A percentile compares a stretch with the other conserved stretches of the same genome.
phyloP scores from a whole-genome alignment of 1,140 invertebrate genomes.

The Triops cancriformis region DNA sequence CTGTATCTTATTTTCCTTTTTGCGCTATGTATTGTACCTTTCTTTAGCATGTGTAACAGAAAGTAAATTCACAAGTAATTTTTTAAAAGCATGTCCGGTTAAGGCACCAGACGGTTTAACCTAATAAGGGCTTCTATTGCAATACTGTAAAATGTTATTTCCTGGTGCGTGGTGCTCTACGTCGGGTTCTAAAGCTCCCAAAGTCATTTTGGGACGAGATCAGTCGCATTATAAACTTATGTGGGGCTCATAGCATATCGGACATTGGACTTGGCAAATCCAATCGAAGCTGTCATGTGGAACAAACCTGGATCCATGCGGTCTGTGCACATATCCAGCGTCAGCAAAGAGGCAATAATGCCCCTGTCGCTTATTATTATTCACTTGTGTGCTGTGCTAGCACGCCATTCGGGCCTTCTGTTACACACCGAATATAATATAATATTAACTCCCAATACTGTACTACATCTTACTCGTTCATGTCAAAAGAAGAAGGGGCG shows the following conservation, averaged over 20 bases:
- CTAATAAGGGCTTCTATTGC: too few relatives aligned
- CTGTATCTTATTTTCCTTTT: too few relatives aligned
- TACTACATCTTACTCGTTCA: slow-evolving; percentile 1
- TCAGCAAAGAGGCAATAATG: slow-evolving; percentile 7
- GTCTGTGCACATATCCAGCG: neutral
- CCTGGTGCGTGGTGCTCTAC: too few relatives aligned
- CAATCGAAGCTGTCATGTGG: slow-evolving; percentile 4
- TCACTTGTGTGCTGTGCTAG: slow-evolving; percentile 9
- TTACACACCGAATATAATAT: neutral
- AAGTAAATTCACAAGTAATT: too few relatives aligned
- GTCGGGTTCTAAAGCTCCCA: too few relatives aligned
- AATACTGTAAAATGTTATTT: too few relatives aligned
- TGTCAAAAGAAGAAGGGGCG: neutral
- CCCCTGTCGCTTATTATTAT: slow-evolving; percentile 10
- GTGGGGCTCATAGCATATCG: neutral
- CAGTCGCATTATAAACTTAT: neutral
- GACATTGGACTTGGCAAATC: neutral
- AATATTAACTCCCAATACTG: neutral
- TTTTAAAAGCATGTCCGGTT: too few relatives aligned
- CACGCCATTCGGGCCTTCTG: slow-evolving; percentile 2
- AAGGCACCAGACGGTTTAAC: too few relatives aligned
- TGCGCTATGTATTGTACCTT: too few relatives aligned
- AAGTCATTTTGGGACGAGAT: neutral
- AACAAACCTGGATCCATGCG: slow-evolving; percentile 4
- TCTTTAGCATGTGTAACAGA: too few relatives aligned